Conservation (phyloP, 2,797 vertebrate genomes). For the Syngnathus acus region DNA sequence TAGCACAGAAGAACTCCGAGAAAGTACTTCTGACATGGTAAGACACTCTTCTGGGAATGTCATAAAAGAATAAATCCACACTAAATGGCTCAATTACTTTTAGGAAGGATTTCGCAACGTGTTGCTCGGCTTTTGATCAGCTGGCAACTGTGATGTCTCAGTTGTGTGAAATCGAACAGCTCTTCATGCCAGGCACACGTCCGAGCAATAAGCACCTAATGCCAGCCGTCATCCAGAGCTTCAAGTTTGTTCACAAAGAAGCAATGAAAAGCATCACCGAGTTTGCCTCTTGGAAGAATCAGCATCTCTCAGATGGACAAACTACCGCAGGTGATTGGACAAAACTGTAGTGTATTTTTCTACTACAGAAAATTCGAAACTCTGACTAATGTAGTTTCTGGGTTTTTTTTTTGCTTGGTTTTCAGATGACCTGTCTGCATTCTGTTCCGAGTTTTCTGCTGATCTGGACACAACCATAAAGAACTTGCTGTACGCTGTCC, state of each 20-base stretch:
- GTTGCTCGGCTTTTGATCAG: slow-evolving; percentile 70
- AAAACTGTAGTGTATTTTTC: neutral
- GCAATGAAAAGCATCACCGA: slow-evolving; percentile 68
- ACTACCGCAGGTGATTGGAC: slow-evolving; percentile 43
- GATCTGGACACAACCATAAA: slow-evolving; percentile 81
- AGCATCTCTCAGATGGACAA: slow-evolving; percentile 64
- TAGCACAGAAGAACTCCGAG: slow-evolving; percentile 62
- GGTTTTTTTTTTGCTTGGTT: neutral
- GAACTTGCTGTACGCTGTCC: slow-evolving; percentile 79
- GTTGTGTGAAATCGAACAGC: slow-evolving; percentile 71
- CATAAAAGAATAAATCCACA: neutral
- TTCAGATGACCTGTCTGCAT: slow-evolving; percentile 48
- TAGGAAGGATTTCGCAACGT: slow-evolving; percentile 81
- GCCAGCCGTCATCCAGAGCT: slow-evolving; percentile 70
- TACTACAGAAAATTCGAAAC: neutral
- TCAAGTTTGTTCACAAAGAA: slow-evolving; percentile 75
- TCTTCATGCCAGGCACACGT: slow-evolving; percentile 69
- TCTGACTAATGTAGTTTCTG: neutral
- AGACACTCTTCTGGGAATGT: neutral
- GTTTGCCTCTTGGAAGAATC: slow-evolving; percentile 82
- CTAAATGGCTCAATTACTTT: neutral
- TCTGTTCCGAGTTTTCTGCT: slow-evolving; percentile 74
- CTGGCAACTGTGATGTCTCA: slow-evolving; percentile 71
- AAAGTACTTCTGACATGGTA: slow-evolving; percentile 81
- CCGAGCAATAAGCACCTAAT: slow-evolving; percentile 45